These are phyloP conservation scores for Podarcis cretensis DNA, from an alignment of 2,113 vertebrate species.

Conservation along the genomic window DNA sequence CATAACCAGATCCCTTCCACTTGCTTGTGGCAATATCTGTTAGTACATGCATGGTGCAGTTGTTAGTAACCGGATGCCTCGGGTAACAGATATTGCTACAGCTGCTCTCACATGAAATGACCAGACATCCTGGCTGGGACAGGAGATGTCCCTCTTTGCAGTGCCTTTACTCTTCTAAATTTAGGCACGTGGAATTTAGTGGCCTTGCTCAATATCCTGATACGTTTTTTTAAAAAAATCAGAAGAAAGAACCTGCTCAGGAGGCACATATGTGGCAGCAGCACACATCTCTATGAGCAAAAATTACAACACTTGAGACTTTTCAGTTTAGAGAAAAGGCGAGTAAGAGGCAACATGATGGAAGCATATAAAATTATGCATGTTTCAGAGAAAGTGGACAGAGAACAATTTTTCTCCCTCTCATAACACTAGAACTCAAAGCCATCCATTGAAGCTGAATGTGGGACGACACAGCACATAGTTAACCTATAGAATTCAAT, in stretches of 20 bases:
- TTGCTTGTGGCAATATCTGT: constrained; percentile 3
- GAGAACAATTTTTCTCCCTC: no score
- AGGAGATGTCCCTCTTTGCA: not conserved
- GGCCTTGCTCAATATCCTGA: no score
- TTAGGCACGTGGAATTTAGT: not conserved
- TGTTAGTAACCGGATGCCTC: not conserved
- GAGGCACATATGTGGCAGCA: not conserved
- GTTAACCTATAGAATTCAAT: no score
- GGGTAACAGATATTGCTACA: not conserved
- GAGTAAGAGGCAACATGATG: no score
- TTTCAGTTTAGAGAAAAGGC: no score
- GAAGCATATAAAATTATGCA: no score
- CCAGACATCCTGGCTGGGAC: no score
- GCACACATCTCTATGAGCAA: not conserved
- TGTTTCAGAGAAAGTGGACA: no score
- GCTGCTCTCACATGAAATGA: not conserved
- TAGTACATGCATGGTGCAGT: not conserved
- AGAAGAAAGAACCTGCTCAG: not conserved
- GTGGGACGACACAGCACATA: no score
- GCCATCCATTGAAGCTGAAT: no score
- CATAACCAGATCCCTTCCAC: not conserved
- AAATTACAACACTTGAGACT: no score
- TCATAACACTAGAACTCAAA: no score
- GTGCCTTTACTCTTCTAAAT: not conserved
- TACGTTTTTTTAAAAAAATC: not conserved